A percentile compares a stretch with the other conserved stretches of the same genome.
phyloP scores from a whole-genome alignment of 2,797 vertebrate genomes.

The Vespertilio murinus region DNA sequence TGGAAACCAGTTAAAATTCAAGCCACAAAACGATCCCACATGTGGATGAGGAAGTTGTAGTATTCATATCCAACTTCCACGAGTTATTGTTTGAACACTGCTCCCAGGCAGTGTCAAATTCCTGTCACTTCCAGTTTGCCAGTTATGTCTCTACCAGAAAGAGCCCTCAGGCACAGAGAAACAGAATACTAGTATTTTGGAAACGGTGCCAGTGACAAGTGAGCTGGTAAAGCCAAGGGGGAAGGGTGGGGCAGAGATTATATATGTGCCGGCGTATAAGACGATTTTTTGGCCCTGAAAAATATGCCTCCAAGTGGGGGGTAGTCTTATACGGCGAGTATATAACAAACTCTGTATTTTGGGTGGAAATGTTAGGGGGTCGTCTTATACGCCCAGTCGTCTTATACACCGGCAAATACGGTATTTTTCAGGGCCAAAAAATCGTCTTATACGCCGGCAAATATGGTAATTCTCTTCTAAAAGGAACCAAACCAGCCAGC shows the following conservation, averaged over 20 bases:
- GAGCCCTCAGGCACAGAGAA: neutral
- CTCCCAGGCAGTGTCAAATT: neutral
- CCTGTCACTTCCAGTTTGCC: neutral
- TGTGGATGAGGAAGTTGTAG: neutral
- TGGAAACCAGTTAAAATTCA: neutral
- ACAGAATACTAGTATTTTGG: conserved; percentile 5
- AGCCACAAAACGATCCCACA: neutral
- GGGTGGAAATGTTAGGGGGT: too few species aligned
- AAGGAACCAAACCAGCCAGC: neutral
- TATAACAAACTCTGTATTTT: too few species aligned
- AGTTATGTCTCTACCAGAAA: neutral
- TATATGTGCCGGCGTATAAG: too few species aligned
- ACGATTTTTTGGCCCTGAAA: too few species aligned
- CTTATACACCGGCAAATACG: too few species aligned
- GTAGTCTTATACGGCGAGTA: too few species aligned
- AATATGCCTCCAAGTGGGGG: too few species aligned
- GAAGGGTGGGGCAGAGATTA: neutral
- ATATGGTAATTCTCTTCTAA: neutral
- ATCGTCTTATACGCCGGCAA: too few species aligned
- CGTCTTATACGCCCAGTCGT: too few species aligned
- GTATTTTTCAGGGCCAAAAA: too few species aligned
- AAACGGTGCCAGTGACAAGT: neutral
- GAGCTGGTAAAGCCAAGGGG: neutral
- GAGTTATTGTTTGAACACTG: neutral
- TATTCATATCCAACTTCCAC: neutral